These are phyloP conservation scores for Saguinus imperator DNA, from an alignment of 2,113 vertebrate species.

Conservation along the genomic window DNA sequence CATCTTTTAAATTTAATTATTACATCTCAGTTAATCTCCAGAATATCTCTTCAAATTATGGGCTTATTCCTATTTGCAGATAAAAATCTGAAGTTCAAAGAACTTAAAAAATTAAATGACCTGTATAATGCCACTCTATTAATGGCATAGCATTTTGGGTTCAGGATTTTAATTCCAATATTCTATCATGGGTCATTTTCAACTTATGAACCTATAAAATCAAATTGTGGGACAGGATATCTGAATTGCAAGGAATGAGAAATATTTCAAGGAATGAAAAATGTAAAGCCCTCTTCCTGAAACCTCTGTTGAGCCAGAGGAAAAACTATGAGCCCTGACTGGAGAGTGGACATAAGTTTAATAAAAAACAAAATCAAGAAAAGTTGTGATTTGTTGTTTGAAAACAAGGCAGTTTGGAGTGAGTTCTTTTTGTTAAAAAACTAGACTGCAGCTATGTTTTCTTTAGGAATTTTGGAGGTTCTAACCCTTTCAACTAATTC, in stretches of 20 bases:
- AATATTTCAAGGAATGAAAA: neutral
- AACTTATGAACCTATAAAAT: neutral
- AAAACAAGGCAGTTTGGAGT: conserved; percentile 52
- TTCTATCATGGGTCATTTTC: neutral
- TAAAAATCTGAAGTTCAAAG: neutral
- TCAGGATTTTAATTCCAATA: neutral
- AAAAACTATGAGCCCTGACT: neutral
- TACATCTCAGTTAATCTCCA: neutral
- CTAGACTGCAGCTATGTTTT: conserved; percentile 46
- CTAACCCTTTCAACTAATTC: neutral
- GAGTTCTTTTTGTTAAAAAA: conserved; percentile 55
- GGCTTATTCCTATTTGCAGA: neutral
- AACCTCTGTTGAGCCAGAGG: neutral
- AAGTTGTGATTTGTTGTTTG: neutral
- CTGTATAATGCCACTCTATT: neutral
- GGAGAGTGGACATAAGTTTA: neutral
- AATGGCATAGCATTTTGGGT: neutral
- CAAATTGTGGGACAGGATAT: neutral
- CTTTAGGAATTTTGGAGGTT: conserved; percentile 29
- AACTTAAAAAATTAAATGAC: neutral
- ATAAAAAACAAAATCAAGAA: neutral
- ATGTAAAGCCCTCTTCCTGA: neutral
- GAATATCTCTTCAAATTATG: neutral
- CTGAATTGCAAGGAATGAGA: neutral
- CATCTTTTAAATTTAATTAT: conserved; percentile 26